Base-by-base conservation (phyloP, 2,888 invertebrate species). In the Thymelicus lineola region DNA sequence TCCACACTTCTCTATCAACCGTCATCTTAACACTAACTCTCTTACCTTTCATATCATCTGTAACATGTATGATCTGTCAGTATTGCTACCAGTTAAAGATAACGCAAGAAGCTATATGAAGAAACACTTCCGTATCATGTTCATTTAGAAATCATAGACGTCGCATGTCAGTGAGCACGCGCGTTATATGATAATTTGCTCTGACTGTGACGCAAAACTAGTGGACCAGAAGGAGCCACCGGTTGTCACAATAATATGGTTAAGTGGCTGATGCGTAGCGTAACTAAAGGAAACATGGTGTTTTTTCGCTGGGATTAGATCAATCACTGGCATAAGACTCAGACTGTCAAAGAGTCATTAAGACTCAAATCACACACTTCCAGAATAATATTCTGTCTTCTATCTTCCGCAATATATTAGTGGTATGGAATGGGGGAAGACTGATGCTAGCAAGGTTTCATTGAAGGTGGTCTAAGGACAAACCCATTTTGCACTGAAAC, bases 121-220 rank as follows among this genome's bases (percentile, higher is more conserved):
- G 70, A 70, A 70, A 70, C 20, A 59, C 64, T 70, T 70, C 70
- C 64, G 70, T 70, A 70, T 70, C 64, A 50, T 70, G 60, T 65
- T 65, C 64, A 60, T 64, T 70, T 55, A 53, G 70, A 64, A 65
- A 70, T 64, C 59, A 45, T 58, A 70, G 45, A 69, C 65, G 65
- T 64, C 64, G 36, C 70, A 70, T 70, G 53, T 69, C 58, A 69
- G 48, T 69, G 69, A 14, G 63, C 69, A 69, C 63, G 48, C 45
- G 50, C 60, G 67, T 68, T 64, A 59, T 53, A 60, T 70, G 59
- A 59, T 70, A 69, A 69, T 48, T 48, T 58, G 38, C 48, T 28
- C 55, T 53, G 48, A 59, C n/a, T 63, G 63, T 70, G 70, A 70
- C 64, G 70, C 70, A 70, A 70, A 50, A 45, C 64, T 45, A 64